A percentile compares a stretch with the other conserved stretches of the same genome.
phyloP scores from a whole-genome alignment of 2,888 invertebrate genomes.

The Isoperla grammatica region DNA sequence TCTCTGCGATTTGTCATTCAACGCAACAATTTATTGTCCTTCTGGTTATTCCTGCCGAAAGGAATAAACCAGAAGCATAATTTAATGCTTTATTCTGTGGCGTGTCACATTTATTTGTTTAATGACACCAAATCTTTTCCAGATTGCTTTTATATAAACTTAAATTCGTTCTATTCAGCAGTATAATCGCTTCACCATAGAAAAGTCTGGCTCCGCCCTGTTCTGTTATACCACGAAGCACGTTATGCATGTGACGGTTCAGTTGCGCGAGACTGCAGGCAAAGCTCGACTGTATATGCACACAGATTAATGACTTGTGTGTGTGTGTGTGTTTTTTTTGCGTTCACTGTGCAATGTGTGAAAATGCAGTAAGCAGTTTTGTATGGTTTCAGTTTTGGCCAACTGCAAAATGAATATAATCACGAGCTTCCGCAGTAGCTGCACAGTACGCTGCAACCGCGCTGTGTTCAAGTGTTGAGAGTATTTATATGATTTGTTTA shows the following conservation, averaged over 20 bases:
- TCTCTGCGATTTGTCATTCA: constrained; percentile 24
- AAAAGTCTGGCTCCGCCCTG: neutral
- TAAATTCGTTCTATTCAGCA: neutral
- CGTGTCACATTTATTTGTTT: constrained; percentile 23
- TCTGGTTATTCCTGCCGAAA: constrained; percentile 20
- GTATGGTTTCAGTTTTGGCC: constrained; percentile 5
- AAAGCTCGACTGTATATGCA: too few relatives aligned
- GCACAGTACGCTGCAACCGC: neutral
- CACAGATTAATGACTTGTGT: too few relatives aligned
- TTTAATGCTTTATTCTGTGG: constrained; percentile 13
- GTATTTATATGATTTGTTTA: too few relatives aligned
- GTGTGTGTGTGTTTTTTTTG: too few relatives aligned
- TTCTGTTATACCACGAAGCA: too few relatives aligned
- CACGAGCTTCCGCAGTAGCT: neutral
- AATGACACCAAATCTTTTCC: constrained; percentile 24
- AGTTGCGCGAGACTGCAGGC: too few relatives aligned
- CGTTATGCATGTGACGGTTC: too few relatives aligned
- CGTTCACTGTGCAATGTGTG: constrained; percentile 3
- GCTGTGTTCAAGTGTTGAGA: too few relatives aligned
- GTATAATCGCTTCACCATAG: too few relatives aligned
- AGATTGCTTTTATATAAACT: constrained; percentile 26
- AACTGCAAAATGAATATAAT: constrained; percentile 10
- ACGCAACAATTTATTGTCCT: constrained; percentile 17
- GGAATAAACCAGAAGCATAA: constrained; percentile 19
- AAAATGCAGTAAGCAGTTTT: constrained; percentile 14